A percentile compares a stretch with the other conserved stretches of the same genome.
Conservation (phyloP, 1,140 invertebrate species). For the Drosophila littoralis region DNA sequence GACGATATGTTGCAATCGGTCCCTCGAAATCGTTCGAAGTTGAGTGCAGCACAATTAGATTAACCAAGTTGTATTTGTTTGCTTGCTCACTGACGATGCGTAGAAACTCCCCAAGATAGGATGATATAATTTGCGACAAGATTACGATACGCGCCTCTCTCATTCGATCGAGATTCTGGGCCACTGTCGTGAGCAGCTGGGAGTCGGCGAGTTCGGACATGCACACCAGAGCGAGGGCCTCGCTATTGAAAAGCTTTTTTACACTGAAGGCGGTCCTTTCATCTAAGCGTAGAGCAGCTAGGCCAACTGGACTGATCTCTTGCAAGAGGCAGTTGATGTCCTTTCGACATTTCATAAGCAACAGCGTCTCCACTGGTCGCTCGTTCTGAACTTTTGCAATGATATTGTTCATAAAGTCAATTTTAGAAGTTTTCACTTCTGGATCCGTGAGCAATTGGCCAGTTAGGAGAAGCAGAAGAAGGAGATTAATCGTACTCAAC, state of each 20-base stretch:
- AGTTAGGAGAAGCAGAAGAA: constrained; percentile 2
- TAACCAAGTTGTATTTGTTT: not conserved
- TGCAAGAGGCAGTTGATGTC: constrained; percentile 10
- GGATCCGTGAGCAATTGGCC: not conserved
- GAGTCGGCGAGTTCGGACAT: constrained; percentile 4
- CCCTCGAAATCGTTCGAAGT: not conserved
- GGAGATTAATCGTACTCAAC: not conserved
- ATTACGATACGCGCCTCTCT: constrained; percentile 13
- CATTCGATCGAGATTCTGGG: constrained; percentile 10
- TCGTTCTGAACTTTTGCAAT: not conserved
- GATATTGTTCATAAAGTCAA: constrained; percentile 1
- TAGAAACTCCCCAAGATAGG: not conserved
- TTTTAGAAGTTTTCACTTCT: not conserved
- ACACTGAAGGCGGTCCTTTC: not conserved
- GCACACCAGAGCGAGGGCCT: constrained; percentile 32
- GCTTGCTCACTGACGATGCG: not conserved
- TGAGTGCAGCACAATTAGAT: constrained; percentile 13
- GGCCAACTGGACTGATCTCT: not conserved
- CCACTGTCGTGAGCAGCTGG: not conserved
- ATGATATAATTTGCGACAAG: not conserved
- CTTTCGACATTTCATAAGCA: not conserved
- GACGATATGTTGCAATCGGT: not conserved
- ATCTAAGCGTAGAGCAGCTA: constrained; percentile 13
- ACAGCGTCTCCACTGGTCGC: not conserved
- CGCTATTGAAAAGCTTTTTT: not conserved